Evolutionary conservation across 2,113 vertebrate species (phyloP).

Genomic region (Psittacara wagleri): DNA sequence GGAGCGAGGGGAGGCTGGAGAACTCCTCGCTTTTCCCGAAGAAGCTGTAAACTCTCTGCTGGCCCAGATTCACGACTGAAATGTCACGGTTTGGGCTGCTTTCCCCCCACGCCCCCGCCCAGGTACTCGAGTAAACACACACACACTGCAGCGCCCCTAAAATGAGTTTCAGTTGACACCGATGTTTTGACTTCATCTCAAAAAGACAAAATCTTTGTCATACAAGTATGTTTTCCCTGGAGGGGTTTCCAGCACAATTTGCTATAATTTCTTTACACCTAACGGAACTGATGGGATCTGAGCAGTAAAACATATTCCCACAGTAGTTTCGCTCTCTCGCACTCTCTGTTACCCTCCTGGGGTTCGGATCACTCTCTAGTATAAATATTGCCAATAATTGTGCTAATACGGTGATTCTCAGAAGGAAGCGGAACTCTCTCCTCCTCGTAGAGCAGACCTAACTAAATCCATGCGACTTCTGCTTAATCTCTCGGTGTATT

Average conservation of each 20-base stretch:
- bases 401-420: neutral
- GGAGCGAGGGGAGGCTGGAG: too few species aligned
- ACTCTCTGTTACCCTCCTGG: constrained; percentile 23
- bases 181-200: constrained; percentile 64
- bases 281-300: constrained; percentile 33
- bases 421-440: neutral
- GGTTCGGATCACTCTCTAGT: constrained; percentile 4
- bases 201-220: constrained; percentile 67
- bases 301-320: constrained; percentile 14
- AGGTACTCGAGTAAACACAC: neutral
- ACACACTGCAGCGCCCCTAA: neutral
- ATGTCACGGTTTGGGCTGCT: too few species aligned
- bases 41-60: too few species aligned
- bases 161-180: constrained; percentile 7
- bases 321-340: neutral
- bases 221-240: constrained; percentile 51
- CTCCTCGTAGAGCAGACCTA: neutral
- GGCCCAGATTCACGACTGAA: too few species aligned
- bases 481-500: neutral
- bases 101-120: too few species aligned
- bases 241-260: constrained; percentile 59
- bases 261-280: constrained; percentile 56
- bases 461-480: neutral
- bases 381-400: constrained; percentile 45
- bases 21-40: too few species aligned